Evolutionary conservation across 2,797 vertebrate species (phyloP).

Genomic region (Furcifer pardalis): DNA sequence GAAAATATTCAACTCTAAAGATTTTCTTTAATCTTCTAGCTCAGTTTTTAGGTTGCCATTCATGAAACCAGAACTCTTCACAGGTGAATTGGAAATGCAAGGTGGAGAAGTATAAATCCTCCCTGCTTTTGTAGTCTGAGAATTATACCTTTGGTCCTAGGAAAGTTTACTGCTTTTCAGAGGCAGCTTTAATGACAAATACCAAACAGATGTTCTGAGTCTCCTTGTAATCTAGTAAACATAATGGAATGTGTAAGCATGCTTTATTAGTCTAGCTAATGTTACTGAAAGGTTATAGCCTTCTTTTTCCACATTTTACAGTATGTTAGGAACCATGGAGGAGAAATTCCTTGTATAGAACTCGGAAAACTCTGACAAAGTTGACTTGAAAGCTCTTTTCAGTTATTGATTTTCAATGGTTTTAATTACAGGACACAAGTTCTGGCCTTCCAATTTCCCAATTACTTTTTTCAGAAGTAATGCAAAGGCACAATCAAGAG

Average conservation of each 20-base stretch:
- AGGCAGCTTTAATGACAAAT: constrained; percentile 38
- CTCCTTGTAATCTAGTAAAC: constrained; percentile 37
- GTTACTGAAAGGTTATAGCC: constrained; percentile 29
- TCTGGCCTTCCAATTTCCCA: neutral
- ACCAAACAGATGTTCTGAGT: constrained; percentile 38
- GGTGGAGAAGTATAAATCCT: neutral
- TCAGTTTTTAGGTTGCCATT: neutral
- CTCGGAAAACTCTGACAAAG: neutral
- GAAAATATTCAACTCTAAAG: neutral
- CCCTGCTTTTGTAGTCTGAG: neutral
- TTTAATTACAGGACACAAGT: neutral
- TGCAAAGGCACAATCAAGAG: neutral
- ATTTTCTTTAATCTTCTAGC: neutral
- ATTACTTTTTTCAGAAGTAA: neutral
- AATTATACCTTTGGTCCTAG: constrained; percentile 30
- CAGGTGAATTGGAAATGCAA: neutral
- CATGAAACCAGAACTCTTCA: neutral
- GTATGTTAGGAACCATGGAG: neutral
- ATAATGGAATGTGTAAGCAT: constrained; percentile 38
- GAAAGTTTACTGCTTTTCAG: constrained; percentile 29
- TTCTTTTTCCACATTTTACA: constrained; percentile 30
- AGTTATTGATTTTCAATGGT: neutral
- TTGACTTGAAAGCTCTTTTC: neutral
- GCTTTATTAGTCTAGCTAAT: constrained; percentile 47
- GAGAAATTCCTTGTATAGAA: neutral